Conservation (phyloP, 2,113 vertebrate genomes). For the Ovis canadensis region DNA sequence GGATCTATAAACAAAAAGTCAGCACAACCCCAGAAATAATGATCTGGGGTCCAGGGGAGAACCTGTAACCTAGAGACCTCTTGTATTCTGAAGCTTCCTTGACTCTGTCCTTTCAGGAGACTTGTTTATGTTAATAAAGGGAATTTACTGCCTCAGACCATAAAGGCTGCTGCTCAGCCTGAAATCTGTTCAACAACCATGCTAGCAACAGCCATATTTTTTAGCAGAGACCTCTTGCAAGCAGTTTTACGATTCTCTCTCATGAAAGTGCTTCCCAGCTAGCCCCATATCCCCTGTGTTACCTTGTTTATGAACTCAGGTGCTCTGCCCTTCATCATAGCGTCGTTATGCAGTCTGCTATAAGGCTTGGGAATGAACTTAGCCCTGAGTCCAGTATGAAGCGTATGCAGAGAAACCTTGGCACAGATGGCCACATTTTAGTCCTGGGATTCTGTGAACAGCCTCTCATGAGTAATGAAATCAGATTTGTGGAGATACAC, state of each 20-base stretch:
- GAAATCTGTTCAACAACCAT: not conserved
- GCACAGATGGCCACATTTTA: not conserved
- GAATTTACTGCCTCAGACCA: slow-evolving; percentile 9
- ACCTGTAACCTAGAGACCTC: not conserved
- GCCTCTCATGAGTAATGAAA: not conserved
- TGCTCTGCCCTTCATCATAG: not conserved
- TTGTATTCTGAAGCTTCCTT: not conserved
- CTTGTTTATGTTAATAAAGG: slow-evolving; percentile 22
- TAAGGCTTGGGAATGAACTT: not conserved
- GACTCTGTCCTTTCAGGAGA: not conserved
- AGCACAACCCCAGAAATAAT: not conserved
- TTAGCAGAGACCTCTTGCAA: not conserved
- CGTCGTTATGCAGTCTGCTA: not conserved
- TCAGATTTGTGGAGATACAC: not conserved
- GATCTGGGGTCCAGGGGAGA: not conserved
- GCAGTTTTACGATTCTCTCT: slow-evolving; percentile 2
- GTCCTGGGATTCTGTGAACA: not conserved
- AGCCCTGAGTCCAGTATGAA: not conserved
- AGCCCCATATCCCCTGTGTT: not conserved
- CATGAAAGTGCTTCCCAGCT: not conserved
- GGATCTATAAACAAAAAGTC: not conserved
- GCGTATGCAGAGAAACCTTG: not conserved
- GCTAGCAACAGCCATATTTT: not conserved
- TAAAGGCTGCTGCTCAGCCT: not conserved
- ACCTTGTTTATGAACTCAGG: not conserved